Evolutionary conservation across 2,113 vertebrate genomes (phyloP).

Genomic region (Planiliza haematocheilus): DNA sequence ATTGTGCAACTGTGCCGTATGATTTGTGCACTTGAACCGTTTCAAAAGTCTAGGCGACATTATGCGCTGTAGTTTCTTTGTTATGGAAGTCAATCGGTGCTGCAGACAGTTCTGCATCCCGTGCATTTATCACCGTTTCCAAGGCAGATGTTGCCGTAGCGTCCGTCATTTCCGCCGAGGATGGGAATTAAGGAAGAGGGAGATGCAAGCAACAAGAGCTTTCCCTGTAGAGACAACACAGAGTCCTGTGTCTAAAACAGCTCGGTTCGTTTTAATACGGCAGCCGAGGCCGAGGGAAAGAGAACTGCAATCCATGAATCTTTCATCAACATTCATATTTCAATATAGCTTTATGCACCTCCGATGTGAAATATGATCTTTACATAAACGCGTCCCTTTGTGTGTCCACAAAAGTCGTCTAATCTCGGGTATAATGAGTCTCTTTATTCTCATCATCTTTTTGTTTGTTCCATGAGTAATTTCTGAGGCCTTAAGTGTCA

Average conservation of each 20-base stretch:
- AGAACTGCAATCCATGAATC: constrained; percentile 64
- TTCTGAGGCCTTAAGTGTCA: constrained; percentile 79
- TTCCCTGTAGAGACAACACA: constrained; percentile 40
- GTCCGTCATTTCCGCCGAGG: constrained; percentile 37
- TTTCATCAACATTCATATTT: constrained; percentile 71
- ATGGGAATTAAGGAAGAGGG: constrained; percentile 49
- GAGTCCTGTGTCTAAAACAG: constrained; percentile 27
- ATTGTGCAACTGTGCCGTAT: neutral
- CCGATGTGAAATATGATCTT: constrained; percentile 68
- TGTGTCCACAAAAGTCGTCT: constrained; percentile 71
- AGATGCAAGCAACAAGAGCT: constrained; percentile 48
- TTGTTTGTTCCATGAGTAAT: constrained; percentile 83
- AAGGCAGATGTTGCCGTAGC: constrained; percentile 48
- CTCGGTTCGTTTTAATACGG: constrained; percentile 51
- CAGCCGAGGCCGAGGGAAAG: constrained; percentile 30
- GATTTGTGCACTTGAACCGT: neutral
- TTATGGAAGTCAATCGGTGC: constrained; percentile 45
- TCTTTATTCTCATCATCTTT: constrained; percentile 77
- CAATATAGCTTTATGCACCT: constrained; percentile 66
- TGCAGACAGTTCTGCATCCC: constrained; percentile 30
- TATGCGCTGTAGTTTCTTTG: constrained; percentile 4
- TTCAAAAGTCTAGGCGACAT: constrained; percentile 11
- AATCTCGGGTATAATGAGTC: constrained; percentile 80
- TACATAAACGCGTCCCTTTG: constrained; percentile 71
- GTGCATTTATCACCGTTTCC: constrained; percentile 35